Percentiles rank a stretch among this genome's conserved stretches.
Conservation (phyloP, 92 coral and sea anemone species). For the Paramuricea clavata region DNA sequence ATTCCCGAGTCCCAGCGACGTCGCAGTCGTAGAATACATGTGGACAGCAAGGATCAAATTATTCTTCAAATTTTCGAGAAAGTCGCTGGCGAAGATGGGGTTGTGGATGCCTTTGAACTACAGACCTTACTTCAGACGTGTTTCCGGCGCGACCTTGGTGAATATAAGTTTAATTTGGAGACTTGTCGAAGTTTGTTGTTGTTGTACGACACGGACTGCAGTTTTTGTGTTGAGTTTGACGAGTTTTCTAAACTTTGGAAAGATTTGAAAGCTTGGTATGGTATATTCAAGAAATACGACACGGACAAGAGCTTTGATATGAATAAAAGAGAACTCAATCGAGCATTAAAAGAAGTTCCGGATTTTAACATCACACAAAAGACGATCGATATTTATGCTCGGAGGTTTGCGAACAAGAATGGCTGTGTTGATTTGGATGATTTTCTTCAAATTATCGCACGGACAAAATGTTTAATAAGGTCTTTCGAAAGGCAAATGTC, state of each 20-base stretch:
- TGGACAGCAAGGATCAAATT: constrained; percentile 7
- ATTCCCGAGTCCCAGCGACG: constrained; percentile 17
- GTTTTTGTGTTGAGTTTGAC: constrained; percentile 28
- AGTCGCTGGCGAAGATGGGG: constrained; percentile 44
- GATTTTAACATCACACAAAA: constrained; percentile 22
- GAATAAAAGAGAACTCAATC: background rate
- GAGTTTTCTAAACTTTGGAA: constrained; percentile 35
- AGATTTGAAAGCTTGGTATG: constrained; percentile 30
- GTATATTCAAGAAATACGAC: constrained; percentile 28
- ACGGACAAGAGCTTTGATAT: constrained; percentile 25
- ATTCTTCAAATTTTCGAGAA: constrained; percentile 30
- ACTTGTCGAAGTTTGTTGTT: constrained; percentile 36
- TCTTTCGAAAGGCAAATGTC: constrained; percentile 28
- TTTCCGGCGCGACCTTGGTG: constrained; percentile 28
- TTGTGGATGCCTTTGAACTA: constrained; percentile 35
- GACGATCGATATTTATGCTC: constrained; percentile 3
- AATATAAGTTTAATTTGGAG: constrained; percentile 38
- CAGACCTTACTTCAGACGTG: constrained; percentile 32
- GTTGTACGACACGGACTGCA: constrained; percentile 13
- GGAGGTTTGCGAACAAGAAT: constrained; percentile 39
- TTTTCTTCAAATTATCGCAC: constrained; percentile 35
- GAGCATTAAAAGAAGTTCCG: background rate
- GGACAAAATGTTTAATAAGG: constrained; percentile 14
- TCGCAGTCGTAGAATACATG: background rate
- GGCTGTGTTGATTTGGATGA: constrained; percentile 33